Evolutionary conservation across 2,888 invertebrate species (phyloP), one percentile per base, ranked within the genome.

Genomic region (Ptilodon capucinus): DNA sequence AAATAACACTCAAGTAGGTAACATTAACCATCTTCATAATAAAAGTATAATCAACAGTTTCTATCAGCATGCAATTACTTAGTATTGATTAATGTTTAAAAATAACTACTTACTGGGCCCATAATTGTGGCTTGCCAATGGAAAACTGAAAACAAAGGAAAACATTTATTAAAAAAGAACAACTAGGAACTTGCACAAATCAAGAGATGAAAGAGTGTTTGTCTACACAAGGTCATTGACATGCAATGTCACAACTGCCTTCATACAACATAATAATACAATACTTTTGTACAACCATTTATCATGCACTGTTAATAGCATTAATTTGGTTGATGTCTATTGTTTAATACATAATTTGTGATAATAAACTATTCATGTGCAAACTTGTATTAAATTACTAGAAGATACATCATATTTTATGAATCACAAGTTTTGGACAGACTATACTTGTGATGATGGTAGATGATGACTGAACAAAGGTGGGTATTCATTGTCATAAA

Each of bases 71-170:
- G 16, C 13, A 7, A 36, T 19, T 11, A 28, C 23, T 32, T 40
- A 18, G n/a, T n/a, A n/a, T n/a, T 40, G 39, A 55, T 35, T 6
- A n/a, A 28, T 43, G 44, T 32, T 44, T 25, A 41, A 42, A 40
- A 45, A 32, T 25, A 21, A 42, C 63, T 91, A 95, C 97, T 96
- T 94, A 97, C 97, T 93, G 99, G 99, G 93, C 99, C 99, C 98
- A 99, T 98, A 91, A 99, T 99, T 93, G 99, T 99, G 92, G 99
- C 99, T 94, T 99, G 99, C 99, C 99, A 99, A 92, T 99, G 99
- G 94, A 99, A 99, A 92, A 99, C 98, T 98, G 94, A 75, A 96
- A 95, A 89, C 66, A 82, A 80, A 80, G 64, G 81, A 76, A 74
- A 70, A 59, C 35, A 51, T 36, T 46, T 48, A 54, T 52, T 56